Conservation (phyloP, 2,888 invertebrate species). For the Cartodere bifasciata region DNA sequence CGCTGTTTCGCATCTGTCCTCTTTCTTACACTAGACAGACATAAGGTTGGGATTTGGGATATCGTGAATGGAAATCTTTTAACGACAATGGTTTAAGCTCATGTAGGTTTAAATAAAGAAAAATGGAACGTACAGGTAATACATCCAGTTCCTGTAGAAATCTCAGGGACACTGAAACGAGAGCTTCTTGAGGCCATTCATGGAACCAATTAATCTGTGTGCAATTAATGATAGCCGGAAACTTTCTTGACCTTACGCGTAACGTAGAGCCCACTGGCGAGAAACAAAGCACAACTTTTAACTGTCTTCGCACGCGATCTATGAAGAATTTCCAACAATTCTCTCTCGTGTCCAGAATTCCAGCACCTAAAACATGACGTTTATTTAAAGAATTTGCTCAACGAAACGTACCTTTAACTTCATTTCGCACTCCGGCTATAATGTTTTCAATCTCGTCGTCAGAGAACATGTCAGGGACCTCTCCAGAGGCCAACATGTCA, state of each 20-base stretch:
- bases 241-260: slow-evolving; percentile 83
- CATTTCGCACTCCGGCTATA: slow-evolving; percentile 70
- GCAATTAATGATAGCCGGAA: slow-evolving; percentile 91
- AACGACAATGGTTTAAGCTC: too few relatives aligned
- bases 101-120: too few relatives aligned
- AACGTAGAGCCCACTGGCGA: slow-evolving; percentile 93
- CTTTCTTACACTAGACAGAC: too few relatives aligned
- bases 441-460: slow-evolving; percentile 96
- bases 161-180: slow-evolving; percentile 82
- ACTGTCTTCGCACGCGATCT: slow-evolving; percentile 79
- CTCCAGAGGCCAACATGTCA: slow-evolving; percentile 89
- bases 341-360: slow-evolving; percentile 82
- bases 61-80: too few relatives aligned
- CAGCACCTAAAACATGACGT: slow-evolving; percentile 45
- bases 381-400: neutral
- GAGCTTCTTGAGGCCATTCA: slow-evolving; percentile 96
- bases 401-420: slow-evolving; percentile 42
- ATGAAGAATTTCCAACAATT: slow-evolving; percentile 98
- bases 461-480: slow-evolving; percentile 88
- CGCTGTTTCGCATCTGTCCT: too few relatives aligned
- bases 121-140: slow-evolving; percentile 69
- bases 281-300: slow-evolving; percentile 90
- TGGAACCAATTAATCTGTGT: slow-evolving; percentile 98
- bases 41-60: too few relatives aligned
- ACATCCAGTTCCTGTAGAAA: slow-evolving; percentile 73